Evolutionary conservation across 2,888 invertebrate genomes (phyloP).

Genomic region (Leptopterna dolabrata): DNA sequence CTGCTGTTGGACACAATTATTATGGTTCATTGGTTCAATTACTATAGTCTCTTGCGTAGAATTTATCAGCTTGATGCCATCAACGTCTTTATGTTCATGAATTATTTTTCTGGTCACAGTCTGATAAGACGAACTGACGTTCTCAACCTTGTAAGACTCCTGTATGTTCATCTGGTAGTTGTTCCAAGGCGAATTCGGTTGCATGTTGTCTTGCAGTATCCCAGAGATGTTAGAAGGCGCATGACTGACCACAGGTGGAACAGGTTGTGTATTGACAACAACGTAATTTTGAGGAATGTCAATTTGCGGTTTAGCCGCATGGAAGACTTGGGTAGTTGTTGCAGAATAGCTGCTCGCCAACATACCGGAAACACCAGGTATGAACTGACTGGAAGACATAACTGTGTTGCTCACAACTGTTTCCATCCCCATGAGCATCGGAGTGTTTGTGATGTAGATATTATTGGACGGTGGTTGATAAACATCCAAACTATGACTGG

Average conservation of each 20-base stretch:
- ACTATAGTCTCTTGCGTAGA: conserved; percentile 50
- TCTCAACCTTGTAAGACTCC: conserved; percentile 57
- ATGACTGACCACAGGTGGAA: conserved; percentile 40
- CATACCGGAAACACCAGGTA: conserved; percentile 83
- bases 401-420: conserved; percentile 89
- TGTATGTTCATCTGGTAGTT: conserved; percentile 60
- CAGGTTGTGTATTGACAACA: conserved; percentile 61
- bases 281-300: conserved; percentile 62
- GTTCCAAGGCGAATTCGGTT: conserved; percentile 57
- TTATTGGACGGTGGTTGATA: conserved; percentile 70
- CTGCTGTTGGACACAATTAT: conserved; percentile 20
- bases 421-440: conserved; percentile 85
- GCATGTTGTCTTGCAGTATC: conserved; percentile 41
- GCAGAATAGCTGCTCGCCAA: conserved; percentile 87
- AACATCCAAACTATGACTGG: conserved; percentile 69
- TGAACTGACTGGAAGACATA: conserved; percentile 85
- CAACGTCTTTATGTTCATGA: conserved; percentile 58
- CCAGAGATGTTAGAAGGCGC: conserved; percentile 34
- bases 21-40: conserved; percentile 39
- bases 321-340: conserved; percentile 85
- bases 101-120: conserved; percentile 57
- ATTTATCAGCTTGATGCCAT: conserved; percentile 59
- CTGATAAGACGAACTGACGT: conserved; percentile 59
- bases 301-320: conserved; percentile 75
- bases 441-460: conserved; percentile 70